A percentile compares a stretch with the other conserved stretches of the same genome.
Evolutionary conservation across 2,888 invertebrate genomes (phyloP).

Genomic region (Ganaspis brasiliensis): DNA sequence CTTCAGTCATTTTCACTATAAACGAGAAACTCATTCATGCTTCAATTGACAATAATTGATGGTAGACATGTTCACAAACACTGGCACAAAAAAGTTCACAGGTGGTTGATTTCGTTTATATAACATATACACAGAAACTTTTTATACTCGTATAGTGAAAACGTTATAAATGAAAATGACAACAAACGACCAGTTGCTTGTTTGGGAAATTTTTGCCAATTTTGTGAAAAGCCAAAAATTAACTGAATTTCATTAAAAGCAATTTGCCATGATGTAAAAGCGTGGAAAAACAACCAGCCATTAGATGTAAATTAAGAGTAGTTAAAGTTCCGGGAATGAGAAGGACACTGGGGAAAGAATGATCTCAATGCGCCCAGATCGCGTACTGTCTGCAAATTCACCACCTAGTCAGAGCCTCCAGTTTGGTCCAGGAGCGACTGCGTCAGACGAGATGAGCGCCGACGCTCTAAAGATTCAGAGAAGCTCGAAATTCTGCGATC

Average conservation of each 20-base stretch:
- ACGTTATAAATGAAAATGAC: neutral
- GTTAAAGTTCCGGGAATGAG: neutral
- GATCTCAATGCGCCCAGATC: conserved; percentile 32
- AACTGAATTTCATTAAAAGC: neutral
- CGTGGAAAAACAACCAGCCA: neutral
- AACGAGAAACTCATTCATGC: neutral
- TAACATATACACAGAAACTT: conserved; percentile 42
- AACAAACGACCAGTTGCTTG: conserved; percentile 26
- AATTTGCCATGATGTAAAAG: neutral
- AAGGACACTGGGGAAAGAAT: conserved; percentile 9
- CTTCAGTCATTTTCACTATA: conserved; percentile 3
- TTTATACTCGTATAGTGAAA: neutral
- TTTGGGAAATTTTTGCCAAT: conserved; percentile 39
- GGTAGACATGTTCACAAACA: neutral
- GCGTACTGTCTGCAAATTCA: conserved; percentile 28
- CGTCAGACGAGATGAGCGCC: conserved; percentile 14
- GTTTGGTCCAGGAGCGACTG: conserved; percentile 55
- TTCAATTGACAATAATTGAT: neutral
- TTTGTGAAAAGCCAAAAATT: neutral
- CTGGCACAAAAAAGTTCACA: conserved; percentile 55
- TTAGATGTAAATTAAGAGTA: neutral
- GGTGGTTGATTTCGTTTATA: conserved; percentile 63
- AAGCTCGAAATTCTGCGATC: neutral
- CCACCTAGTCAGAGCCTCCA: conserved; percentile 29
- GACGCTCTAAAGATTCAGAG: conserved; percentile 7